Base-by-base conservation (phyloP, 1,140 invertebrate species). In the Cydia splendana region DNA sequence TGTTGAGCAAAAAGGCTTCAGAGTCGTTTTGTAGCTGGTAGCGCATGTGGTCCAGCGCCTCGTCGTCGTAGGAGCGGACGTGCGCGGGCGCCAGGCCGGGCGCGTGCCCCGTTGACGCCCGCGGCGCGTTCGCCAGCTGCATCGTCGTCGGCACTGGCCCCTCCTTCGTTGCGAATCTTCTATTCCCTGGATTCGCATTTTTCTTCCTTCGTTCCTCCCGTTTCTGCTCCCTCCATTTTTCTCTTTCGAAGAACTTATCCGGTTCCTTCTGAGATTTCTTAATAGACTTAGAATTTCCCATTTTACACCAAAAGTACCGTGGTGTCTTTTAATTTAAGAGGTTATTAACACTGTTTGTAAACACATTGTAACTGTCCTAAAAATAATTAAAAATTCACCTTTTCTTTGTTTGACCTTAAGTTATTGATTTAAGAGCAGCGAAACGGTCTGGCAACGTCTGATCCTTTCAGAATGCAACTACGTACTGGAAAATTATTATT, bases 1-100 rank as follows among this genome's bases (percentile, higher is more conserved):
- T 96, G 84, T 97, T 97, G 1, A 97, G 86, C 2, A 97, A 90
- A 85, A 97, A 97, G 1, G 94, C 92, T 80, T 96, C 94, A 2
- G 95, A 93, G 77, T 96, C 94, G 1, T 93, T 93, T 20, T 94
- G 91, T 7, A 97, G 91, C 42, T 96, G 95, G 10, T 94, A 93
- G 18, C 94, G 93, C 84, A 96, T 94, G 9, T 91, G 86, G 2
- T 90, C 85, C 42, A 94, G 86, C 28, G 89, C 90, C 77, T 93
- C 90, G 28, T 93, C 88, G 78, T 94, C 93, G 77, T 94, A 94
- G 30, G 89, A 88, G 28, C 87, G 85, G 1, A 85, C 76, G 15
- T 88, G 34, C 12, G 75, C 53, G 6, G 79, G 85, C 15, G 90
- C 81, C 2, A 87, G 82, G 38, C 84, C 57, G 28, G 84, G 80